Percentiles rank a stretch among this genome's conserved stretches.
phyloP scores from a whole-genome alignment of 2,888 invertebrate genomes.

The Strigamia transsilvanica region DNA sequence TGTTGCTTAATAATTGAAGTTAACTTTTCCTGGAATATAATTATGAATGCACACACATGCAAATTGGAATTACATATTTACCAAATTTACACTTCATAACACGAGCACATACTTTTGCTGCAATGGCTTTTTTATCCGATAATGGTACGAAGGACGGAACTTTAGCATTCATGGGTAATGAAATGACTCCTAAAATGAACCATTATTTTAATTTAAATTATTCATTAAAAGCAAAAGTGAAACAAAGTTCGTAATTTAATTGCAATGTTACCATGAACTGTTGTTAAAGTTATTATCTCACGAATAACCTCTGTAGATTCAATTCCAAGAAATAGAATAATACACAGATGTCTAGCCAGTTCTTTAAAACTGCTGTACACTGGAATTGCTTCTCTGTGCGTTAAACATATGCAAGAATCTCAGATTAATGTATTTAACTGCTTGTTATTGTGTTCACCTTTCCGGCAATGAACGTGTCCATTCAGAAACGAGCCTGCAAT shows the following conservation, averaged over 20 bases:
- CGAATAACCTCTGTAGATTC: background rate
- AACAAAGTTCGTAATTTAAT: background rate
- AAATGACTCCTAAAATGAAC: slow-evolving; percentile 3
- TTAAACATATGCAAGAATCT: background rate
- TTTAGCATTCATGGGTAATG: slow-evolving; percentile 5
- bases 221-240: background rate
- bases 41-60: background rate
- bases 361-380: background rate
- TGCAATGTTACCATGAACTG: background rate
- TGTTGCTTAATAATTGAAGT: background rate
- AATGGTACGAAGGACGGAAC: slow-evolving; percentile 17
- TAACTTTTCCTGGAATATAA: slow-evolving; percentile 4
- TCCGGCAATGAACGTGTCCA: background rate
- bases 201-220: slow-evolving; percentile 18
- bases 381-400: background rate
- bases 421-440: background rate
- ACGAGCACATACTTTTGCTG: background rate
- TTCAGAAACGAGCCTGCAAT: background rate
- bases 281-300: background rate
- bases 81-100: background rate
- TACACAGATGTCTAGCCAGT: background rate
- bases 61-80: background rate
- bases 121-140: slow-evolving; percentile 11
- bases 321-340: background rate
- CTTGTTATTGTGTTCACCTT: background rate